Evolutionary conservation across 2,888 invertebrate genomes (phyloP), one percentile per base, ranked within the genome.

Genomic region (Himalopsyche anomala): DNA sequence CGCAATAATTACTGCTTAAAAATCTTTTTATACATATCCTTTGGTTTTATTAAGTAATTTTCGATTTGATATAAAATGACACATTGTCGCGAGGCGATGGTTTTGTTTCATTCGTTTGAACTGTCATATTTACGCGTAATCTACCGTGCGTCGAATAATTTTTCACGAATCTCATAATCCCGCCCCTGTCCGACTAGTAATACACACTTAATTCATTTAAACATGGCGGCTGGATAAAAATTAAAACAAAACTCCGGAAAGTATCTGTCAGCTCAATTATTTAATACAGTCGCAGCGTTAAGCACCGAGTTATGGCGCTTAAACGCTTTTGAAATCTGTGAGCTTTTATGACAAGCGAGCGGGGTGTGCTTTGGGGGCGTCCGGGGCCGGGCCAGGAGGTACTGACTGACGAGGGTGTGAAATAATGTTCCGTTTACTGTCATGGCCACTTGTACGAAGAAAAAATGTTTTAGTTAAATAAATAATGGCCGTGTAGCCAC

Each of bases 401-500:
- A 15, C 62, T 6, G 62, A 28, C 55, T 86, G 86, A 86, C 86
- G 83, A 83, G 86, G 86, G 86, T 83, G 80, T 40, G 56, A 80
- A 83, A 83, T 86, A 86, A 83, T 80, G 80, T 80, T 80, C 82
- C 51, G 86, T 74, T 83, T 79, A 56, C 80, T 83, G 86, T 80
- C 82, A 85, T 69, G 51, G 55, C 45, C 86, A 86, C 62, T 45
- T 69, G 79, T 62, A 51, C 80, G 38, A 81, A 40, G 83, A 81
- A 84, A 86, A 85, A 81, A 86, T 83, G 62, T 74, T n/a, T 84
- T 81, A 80, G 62, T 42, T 56, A 84, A 84, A 84, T 84, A 84
- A 84, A 84, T 74, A 45, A 74, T 4, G 51, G 15, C 15, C 51
- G 51, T 51, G 91, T 91, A 80, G 9, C 36, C 17, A 4, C 19